These are phyloP conservation scores for Mugil cephalus DNA, from an alignment of 2,113 vertebrate genomes.

Conservation along the genomic window DNA sequence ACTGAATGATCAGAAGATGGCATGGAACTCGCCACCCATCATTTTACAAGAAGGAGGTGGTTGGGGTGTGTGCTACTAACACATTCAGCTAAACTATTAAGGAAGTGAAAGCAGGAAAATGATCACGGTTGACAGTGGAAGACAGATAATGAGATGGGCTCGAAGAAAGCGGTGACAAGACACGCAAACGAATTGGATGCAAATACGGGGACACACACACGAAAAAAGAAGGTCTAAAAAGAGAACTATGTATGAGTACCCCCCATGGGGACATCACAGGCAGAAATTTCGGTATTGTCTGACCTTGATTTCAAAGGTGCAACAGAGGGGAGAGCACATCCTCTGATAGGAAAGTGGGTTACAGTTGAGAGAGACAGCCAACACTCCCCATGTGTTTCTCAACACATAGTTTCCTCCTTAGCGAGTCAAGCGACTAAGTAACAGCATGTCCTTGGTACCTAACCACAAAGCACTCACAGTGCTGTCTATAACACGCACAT, in stretches of 20 bases:
- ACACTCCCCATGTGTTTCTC: conserved; percentile 53
- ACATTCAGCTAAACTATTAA: conserved; percentile 12
- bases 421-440: conserved; percentile 53
- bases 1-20: conserved; percentile 1
- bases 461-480: conserved; percentile 64
- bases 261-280: conserved; percentile 24
- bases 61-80: background rate
- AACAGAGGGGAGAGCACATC: conserved; percentile 63
- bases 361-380: conserved; percentile 69
- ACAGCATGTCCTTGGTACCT: conserved; percentile 70
- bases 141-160: conserved; percentile 6
- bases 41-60: background rate
- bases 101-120: conserved; percentile 49
- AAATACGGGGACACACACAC: conserved; percentile 17
- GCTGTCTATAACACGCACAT: conserved; percentile 29
- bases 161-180: background rate
- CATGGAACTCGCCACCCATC: background rate
- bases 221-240: conserved; percentile 31
- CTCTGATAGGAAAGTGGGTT: conserved; percentile 74
- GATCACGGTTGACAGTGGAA: background rate
- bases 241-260: conserved; percentile 36
- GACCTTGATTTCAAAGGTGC: conserved; percentile 70
- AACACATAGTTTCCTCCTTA: conserved; percentile 67
- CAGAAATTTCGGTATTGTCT: conserved; percentile 59
- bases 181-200: background rate